phyloP scores from a whole-genome alignment of 1,140 invertebrate genomes.

The Aphis gossypii region DNA sequence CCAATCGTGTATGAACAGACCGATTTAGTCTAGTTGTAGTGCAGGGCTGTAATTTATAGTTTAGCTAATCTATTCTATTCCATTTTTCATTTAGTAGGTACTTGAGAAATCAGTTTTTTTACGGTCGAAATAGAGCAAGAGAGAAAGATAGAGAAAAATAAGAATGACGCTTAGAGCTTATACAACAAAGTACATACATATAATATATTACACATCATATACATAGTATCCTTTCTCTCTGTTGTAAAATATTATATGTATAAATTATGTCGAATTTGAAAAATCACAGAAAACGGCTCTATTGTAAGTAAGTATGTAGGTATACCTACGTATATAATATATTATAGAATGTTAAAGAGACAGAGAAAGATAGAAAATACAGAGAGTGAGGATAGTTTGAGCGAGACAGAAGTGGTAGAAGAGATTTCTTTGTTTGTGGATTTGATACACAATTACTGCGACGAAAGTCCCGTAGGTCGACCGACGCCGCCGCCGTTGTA shows the following conservation, averaged over 20 bases:
- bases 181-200: not conserved
- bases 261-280: not conserved
- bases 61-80: not conserved
- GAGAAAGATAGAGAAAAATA: not conserved
- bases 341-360: not conserved
- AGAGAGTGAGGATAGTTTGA: not conserved
- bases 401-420: not conserved
- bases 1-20: not conserved
- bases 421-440: slow-evolving; percentile 40
- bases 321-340: not conserved
- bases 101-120: not conserved
- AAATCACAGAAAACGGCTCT: not conserved
- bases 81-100: not conserved
- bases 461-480: slow-evolving; percentile 47
- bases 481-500: not conserved
- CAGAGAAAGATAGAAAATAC: not conserved
- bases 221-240: too few relatives aligned
- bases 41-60: too few relatives aligned
- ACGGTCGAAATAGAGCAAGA: not conserved
- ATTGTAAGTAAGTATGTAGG: not conserved
- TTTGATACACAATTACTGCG: slow-evolving; percentile 46
- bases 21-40: not conserved
- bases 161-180: not conserved
- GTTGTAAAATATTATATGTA: not conserved
- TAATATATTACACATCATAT: too few relatives aligned